Base-by-base conservation (phyloP, 2,888 invertebrate species). In the Deilephila porcellus region DNA sequence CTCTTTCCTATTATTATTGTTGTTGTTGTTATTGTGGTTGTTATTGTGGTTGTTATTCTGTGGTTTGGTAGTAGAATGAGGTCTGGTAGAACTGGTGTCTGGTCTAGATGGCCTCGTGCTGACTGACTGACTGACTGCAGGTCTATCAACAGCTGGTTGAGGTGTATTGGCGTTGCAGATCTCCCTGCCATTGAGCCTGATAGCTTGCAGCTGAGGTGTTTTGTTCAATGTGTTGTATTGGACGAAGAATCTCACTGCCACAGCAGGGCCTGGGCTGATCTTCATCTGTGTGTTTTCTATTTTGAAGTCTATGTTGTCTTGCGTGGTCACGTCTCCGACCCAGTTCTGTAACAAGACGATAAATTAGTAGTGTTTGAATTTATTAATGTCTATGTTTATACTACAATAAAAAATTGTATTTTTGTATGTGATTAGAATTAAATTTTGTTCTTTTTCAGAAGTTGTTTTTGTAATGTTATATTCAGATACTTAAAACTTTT, bases 241-340 rank as follows among this genome's bases (percentile, higher is more conserved):
- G 0, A 96, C 95, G 86, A 96, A 96, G 86, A 96, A 96, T 3
- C 95, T 88, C 14, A 96, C 92, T 0, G 95, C 86, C 0, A 95
- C 89, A 0, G 96, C 95, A 1, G 95, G 95, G 0, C 95, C 96
- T 0, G 96, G 95, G 73, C 93, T 93, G 45, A 96, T 91, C 77
- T 92, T 94, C 90, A 95, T 95, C 64, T 95, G 94, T 0, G 95
- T 92, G 81, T 96, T 96, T 77, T 95, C 95, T 53, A 96, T 93
- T 74, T 95, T 95, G 84, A 95, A 96, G 78, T 95, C 95, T 37
- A 89, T 91, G 84, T 96, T 96, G 84, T 96, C 95, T 63, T 90
- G 84, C 0, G 96, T 95, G 14, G 94, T 91, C 0, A 96, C 95
- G 74, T 96, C 95, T 0, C 96, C 96, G 71, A 96, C 92, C 95